Evolutionary conservation across 2,888 invertebrate genomes (phyloP), one percentile per base, ranked within the genome.

Genomic region (Rotaria magnacalcarata): DNA sequence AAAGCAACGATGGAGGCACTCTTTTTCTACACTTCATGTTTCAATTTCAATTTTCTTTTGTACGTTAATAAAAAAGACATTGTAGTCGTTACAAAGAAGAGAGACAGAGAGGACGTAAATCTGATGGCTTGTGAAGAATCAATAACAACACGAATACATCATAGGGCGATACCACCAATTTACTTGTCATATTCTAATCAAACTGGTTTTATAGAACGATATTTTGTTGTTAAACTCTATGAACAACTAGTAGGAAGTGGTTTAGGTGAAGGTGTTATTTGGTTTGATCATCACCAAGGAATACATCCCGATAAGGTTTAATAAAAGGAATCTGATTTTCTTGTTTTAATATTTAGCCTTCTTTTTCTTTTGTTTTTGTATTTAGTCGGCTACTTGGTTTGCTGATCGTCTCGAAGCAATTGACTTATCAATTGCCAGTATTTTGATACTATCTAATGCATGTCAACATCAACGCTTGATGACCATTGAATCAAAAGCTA

Each of bases 181-280:
- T 74, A 41, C 24, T 74, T 74, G n/a, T 74, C 74, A 41, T 74
- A 74, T 74, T 74, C 74, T 1, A 74, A 74, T 74, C 41, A 74
- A 43, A 41, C 19, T 19, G 74, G n/a, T 41, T 74, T 74, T 43
- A 41, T 41, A 41, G 74, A 74, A 74, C 16, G 74, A 34, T 74
- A 74, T 74, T 74, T 74, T 21, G 41, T 74, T 41, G 10, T 74
- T 74, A 34, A 43, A 41, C 21, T 74, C 8, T 74, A 74, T 74
- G 21, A 74, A 41, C 41, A 41, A 21, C 41, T 74, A 19, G 24
- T 74, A 6, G 11, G 41, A 74, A 19, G 41, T 41, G 74, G 74
- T 74, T 41, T 74, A 74, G 58, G 58, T 60, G 43, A 74, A 41
- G 43, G 24, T 74, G 74, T 74, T 21, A 41, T 74, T 21, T 74